Conservation (phyloP, 2,797 vertebrate species). For the Malurus splendens region DNA sequence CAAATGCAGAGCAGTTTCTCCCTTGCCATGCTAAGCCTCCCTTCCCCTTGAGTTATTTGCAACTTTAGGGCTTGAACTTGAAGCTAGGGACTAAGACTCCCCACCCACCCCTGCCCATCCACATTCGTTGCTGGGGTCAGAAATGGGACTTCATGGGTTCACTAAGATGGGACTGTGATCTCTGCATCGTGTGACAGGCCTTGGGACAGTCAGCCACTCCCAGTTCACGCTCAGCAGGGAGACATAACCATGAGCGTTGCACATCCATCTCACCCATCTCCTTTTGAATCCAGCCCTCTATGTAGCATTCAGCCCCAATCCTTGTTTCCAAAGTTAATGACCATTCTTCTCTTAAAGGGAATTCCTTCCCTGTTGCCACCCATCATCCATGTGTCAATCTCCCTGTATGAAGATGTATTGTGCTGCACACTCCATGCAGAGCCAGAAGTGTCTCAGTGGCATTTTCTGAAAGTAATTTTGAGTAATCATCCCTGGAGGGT, state of each 20-base stretch:
- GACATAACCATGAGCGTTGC: background rate
- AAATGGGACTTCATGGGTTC: background rate
- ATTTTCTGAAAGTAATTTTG: constrained; percentile 6
- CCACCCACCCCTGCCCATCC: background rate
- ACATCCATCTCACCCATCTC: background rate
- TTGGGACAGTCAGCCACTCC: background rate
- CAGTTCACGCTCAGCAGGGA: background rate
- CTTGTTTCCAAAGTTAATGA: background rate
- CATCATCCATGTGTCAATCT: background rate
- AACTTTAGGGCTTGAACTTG: background rate
- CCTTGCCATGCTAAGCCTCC: background rate
- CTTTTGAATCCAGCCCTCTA: background rate
- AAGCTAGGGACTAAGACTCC: background rate
- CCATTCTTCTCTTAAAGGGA: background rate
- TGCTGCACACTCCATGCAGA: rapidly evolving
- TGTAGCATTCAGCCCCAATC: background rate
- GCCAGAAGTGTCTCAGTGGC: background rate
- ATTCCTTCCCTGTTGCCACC: background rate
- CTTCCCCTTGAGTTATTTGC: background rate
- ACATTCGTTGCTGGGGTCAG: background rate
- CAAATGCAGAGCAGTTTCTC: background rate
- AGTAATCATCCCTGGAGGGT: background rate
- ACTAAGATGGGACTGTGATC: background rate
- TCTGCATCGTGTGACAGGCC: background rate
- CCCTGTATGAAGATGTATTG: background rate